Percentiles rank a stretch among this genome's conserved stretches.
Evolutionary conservation across 64 coral and sea anemone species (phyloP).

Genomic region (Acropora yongei): DNA sequence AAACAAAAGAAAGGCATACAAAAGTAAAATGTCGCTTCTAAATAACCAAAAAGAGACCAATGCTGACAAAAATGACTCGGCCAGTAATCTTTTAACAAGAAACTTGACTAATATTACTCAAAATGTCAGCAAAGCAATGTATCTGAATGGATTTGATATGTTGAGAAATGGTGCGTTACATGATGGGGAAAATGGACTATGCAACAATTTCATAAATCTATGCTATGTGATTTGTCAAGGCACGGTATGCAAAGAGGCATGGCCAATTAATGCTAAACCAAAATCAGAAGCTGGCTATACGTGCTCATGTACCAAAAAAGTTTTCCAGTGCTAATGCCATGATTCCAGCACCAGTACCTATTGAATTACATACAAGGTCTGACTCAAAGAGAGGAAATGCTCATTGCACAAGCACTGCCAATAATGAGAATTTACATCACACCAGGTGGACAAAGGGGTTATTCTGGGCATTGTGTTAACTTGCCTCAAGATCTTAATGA

Average conservation of each 20-base stretch:
- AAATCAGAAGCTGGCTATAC: neutral
- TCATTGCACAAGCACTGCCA: neutral
- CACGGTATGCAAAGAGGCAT: neutral
- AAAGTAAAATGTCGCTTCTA: neutral
- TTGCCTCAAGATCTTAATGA: conserved; percentile 22
- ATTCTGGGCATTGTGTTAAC: conserved; percentile 10
- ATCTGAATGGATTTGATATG: conserved; percentile 26
- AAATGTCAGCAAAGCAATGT: neutral
- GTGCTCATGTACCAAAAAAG: conserved; percentile 26
- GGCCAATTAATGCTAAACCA: neutral
- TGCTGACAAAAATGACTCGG: neutral
- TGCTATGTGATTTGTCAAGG: conserved; percentile 7
- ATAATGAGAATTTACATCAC: conserved; percentile 27
- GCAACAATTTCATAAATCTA: conserved; percentile 20
- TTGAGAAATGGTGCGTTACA: conserved; percentile 25
- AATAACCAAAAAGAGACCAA: neutral
- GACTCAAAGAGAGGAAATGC: neutral
- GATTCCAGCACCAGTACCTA: conserved; percentile 23
- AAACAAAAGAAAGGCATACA: conserved; percentile 3
- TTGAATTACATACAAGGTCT: neutral
- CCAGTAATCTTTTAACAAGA: neutral
- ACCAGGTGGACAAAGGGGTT: neutral
- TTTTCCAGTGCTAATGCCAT: conserved; percentile 29
- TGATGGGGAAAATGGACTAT: conserved; percentile 31
- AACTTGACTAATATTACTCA: neutral